Conservation (phyloP, 1,140 invertebrate genomes). For the Monochamus saltuarius region DNA sequence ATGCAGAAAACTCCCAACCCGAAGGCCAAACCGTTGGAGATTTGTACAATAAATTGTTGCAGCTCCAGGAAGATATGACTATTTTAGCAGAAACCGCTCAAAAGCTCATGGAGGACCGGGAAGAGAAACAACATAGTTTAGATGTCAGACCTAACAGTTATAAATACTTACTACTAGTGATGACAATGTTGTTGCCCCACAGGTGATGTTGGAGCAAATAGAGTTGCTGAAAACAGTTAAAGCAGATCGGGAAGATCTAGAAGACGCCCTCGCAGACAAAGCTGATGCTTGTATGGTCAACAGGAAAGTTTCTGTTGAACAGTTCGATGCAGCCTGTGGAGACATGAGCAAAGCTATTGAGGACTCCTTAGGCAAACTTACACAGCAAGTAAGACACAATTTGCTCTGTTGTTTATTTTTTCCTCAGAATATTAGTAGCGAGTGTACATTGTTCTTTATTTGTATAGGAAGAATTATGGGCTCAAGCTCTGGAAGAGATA, state of each 20-base stretch:
- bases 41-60: conserved; percentile 41
- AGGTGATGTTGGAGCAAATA: conserved; percentile 46
- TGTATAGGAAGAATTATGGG: conserved; percentile 60
- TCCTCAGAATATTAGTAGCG: background rate
- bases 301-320: conserved; percentile 69
- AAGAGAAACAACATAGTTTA: conserved; percentile 34
- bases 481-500: conserved; percentile 64
- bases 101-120: conserved; percentile 49
- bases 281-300: conserved; percentile 65
- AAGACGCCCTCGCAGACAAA: conserved; percentile 69
- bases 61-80: conserved; percentile 50
- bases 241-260: conserved; percentile 66
- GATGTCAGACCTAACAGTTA: conserved; percentile 29
- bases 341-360: conserved; percentile 63
- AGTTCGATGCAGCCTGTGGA: conserved; percentile 66
- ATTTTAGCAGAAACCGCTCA: conserved; percentile 42
- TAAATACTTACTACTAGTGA: background rate
- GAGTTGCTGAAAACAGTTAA: conserved; percentile 54
- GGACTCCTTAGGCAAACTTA: conserved; percentile 63
- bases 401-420: background rate
- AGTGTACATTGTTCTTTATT: background rate
- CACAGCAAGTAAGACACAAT: conserved; percentile 55
- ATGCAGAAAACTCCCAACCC: background rate
- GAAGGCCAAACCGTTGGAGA: conserved; percentile 38
- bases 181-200: background rate